Evolutionary conservation across 2,113 vertebrate species (phyloP).

Genomic region (Hydropotes inermis): DNA sequence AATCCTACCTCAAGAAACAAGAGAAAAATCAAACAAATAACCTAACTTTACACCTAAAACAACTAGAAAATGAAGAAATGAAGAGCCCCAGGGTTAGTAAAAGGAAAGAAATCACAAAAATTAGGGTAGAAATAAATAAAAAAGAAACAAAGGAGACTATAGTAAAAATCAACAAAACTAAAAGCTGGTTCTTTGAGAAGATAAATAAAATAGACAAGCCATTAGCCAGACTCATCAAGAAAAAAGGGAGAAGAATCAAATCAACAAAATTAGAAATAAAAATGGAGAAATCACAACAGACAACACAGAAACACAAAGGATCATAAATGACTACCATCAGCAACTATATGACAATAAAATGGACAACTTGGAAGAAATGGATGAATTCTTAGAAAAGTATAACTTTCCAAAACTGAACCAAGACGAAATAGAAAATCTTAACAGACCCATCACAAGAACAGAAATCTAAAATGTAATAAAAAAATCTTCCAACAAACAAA

Average conservation of each 20-base stretch:
- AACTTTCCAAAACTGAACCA: neutral
- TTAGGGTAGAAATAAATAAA: neutral
- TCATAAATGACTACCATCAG: neutral
- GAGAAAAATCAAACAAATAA: neutral
- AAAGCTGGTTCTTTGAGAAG: neutral
- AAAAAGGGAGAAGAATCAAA: neutral
- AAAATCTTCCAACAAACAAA: neutral
- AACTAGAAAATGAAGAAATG: neutral
- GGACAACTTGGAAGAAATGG: neutral
- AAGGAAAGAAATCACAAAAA: neutral
- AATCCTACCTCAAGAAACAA: neutral
- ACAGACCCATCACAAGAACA: neutral
- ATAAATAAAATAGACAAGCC: neutral
- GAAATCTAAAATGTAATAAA: neutral
- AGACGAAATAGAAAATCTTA: neutral
- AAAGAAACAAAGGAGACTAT: neutral
- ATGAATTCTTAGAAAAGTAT: neutral
- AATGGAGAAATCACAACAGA: neutral
- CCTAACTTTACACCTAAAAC: neutral
- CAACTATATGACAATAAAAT: neutral
- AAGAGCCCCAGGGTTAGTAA: neutral
- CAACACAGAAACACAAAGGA: neutral
- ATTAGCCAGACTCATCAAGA: neutral
- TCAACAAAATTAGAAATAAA: neutral
- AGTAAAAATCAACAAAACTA: neutral